Evolutionary conservation across 2,113 vertebrate genomes (phyloP), one percentile per base, ranked within the genome.

Genomic region (Solea solea): DNA sequence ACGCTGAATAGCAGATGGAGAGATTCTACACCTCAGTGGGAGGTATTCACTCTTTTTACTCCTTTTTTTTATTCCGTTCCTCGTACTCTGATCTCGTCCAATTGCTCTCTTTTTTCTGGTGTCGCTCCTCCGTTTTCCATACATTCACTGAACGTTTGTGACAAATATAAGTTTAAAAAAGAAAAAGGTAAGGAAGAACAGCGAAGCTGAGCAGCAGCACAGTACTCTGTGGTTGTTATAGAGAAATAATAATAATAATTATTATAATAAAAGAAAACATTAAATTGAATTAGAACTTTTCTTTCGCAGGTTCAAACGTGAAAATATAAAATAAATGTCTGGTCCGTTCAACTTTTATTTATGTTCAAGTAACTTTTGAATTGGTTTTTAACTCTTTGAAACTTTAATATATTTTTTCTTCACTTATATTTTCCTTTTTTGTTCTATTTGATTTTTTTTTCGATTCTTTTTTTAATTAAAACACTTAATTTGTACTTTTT

Each of bases 11-110:
- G 91, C 90, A 93, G 88, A 93, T 90, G 85, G 87, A 91, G 84
- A 83, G 86, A 92, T 90, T 91, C 89, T 78, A 80, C 79, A 66
- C 94, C 95, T 95, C 95, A 95, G 95, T 91, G 93, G 94, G 63
- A 94, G 90, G 91, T 90, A 96, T 95, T 95, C 94, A 95, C 83
- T 86, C 65, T 64, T 90, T 93, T 72, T 48, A 16, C 61, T 54
- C 45, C 16, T 58, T 51, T 57, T 50, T 48, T 94, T 94, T 25
- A 76, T 63, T 76, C 65, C 44, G 68, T 74, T 87, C 64, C 67
- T 70, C 74, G 9, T 34, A 27, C 64, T 73, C 44, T 27, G 58
- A 21, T 34, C 54, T 89, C 94, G 65, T 59, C 46, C 54, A 72
- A 68, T 54, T 55, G 74, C 77, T 81, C 79, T 75, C 90, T 73